These are phyloP conservation scores for Lophius piscatorius DNA, from an alignment of 2,113 vertebrate species.

Conservation along the genomic window DNA sequence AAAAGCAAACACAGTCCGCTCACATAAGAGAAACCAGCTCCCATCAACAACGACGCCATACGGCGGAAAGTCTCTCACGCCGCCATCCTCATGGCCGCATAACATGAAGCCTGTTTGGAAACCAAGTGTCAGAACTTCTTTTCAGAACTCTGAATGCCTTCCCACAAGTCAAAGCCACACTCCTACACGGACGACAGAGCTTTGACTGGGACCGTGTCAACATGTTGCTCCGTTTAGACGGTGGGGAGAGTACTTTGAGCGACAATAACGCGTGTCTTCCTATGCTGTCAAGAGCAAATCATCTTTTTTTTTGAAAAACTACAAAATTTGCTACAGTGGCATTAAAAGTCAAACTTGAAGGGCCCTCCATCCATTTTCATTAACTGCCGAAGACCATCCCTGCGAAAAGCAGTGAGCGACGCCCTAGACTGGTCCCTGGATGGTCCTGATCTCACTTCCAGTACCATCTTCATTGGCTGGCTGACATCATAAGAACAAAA, in stretches of 20 bases:
- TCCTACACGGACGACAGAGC: constrained; percentile 46
- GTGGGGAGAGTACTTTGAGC: constrained; percentile 60
- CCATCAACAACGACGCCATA: constrained; percentile 22
- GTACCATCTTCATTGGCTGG: too few relatives aligned
- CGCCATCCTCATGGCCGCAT: constrained; percentile 21
- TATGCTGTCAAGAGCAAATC: constrained; percentile 45
- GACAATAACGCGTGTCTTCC: constrained; percentile 63
- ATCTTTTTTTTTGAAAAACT: too few relatives aligned
- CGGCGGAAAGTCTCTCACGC: constrained; percentile 11
- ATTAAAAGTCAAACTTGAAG: too few relatives aligned
- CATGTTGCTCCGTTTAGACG: constrained; percentile 53
- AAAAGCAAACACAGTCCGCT: constrained; percentile 7
- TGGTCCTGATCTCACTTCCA: too few relatives aligned
- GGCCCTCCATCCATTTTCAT: too few relatives aligned
- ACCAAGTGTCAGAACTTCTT: constrained; percentile 60
- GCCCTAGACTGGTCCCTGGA: too few relatives aligned
- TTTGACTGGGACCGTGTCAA: constrained; percentile 62
- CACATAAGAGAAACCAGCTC: constrained; percentile 33
- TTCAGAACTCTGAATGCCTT: constrained; percentile 46
- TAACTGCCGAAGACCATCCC: too few relatives aligned
- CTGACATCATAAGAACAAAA: too few relatives aligned
- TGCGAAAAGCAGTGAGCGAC: too few relatives aligned
- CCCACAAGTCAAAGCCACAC: constrained; percentile 45
- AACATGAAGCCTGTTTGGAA: constrained; percentile 50
- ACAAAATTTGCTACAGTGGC: too few relatives aligned